Conservation (phyloP, 1,140 invertebrate species). For the Drosophila pectinifera region DNA sequence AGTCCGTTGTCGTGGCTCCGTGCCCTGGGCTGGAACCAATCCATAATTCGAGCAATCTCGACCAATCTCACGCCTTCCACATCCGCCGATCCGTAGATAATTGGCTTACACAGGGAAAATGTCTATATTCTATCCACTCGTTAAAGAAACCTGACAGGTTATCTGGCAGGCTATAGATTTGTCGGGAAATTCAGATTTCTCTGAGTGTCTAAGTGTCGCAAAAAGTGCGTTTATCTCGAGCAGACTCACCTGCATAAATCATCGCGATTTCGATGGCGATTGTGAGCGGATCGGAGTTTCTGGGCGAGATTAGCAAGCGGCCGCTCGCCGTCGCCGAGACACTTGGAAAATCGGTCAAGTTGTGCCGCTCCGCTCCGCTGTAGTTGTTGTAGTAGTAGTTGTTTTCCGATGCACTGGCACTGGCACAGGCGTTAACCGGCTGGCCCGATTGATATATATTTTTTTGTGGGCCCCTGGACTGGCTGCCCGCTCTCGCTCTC, state of each 20-base stretch:
- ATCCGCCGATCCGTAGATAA: too few relatives aligned
- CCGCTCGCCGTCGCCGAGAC: slow-evolving; percentile 50
- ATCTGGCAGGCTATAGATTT: too few relatives aligned
- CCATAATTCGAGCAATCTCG: not conserved
- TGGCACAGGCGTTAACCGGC: slow-evolving; percentile 61
- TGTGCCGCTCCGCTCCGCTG: slow-evolving; percentile 24
- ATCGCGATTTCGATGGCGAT: slow-evolving; percentile 61
- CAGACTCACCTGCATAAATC: slow-evolving; percentile 76
- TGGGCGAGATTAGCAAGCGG: slow-evolving; percentile 65
- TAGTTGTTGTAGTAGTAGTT: too few relatives aligned
- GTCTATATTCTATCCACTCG: not conserved
- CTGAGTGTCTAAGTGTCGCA: not conserved
- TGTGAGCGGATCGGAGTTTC: slow-evolving; percentile 41
- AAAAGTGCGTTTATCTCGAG: slow-evolving; percentile 47
- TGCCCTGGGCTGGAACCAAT: not conserved
- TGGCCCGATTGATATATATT: slow-evolving; percentile 45
- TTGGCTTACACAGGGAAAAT: not conserved
- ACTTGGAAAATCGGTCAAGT: slow-evolving; percentile 75
- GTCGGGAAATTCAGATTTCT: not conserved
- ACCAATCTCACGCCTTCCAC: not conserved
- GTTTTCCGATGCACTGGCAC: slow-evolving; percentile 66
- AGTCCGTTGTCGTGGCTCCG: slow-evolving; percentile 1
- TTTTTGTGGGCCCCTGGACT: slow-evolving; percentile 38
- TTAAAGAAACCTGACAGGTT: too few relatives aligned
- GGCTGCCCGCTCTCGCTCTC: slow-evolving; percentile 34